These are phyloP conservation scores for Trissolcus japonicus DNA, from an alignment of 2,888 invertebrate species.

Conservation along the genomic window DNA sequence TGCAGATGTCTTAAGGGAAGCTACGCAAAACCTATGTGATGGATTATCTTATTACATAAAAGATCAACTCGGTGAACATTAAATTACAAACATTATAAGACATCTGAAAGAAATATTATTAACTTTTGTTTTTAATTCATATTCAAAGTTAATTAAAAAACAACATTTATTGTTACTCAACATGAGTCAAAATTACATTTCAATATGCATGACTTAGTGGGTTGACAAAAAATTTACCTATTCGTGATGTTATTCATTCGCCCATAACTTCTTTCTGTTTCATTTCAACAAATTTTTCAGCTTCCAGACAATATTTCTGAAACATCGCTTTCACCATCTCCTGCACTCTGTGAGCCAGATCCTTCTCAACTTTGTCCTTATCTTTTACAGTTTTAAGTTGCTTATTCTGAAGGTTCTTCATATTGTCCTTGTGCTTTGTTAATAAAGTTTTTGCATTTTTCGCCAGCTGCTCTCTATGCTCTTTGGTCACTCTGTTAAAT, in stretches of 20 bases:
- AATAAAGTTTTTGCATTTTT: slow-evolving; percentile 91
- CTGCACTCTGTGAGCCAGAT: slow-evolving; percentile 82
- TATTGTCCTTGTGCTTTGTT: slow-evolving; percentile 85
- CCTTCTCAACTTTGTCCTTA: slow-evolving; percentile 83
- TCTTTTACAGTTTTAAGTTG: slow-evolving; percentile 84
- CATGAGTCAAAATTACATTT: background rate
- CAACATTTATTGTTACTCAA: background rate
- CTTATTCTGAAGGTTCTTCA: slow-evolving; percentile 86
- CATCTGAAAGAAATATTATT: background rate
- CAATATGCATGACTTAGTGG: background rate
- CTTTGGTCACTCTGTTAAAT: slow-evolving; percentile 86
- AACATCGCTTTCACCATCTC: slow-evolving; percentile 84
- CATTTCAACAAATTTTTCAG: slow-evolving; percentile 81
- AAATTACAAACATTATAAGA: background rate
- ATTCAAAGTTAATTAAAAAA: background rate
- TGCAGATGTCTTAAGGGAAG: slow-evolving; percentile 71
- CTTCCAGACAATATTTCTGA: slow-evolving; percentile 82
- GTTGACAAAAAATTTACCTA: slow-evolving; percentile 3
- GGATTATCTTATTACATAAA: slow-evolving; percentile 70
- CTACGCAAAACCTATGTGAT: slow-evolving; percentile 72
- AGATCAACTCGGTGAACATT: slow-evolving; percentile 29
- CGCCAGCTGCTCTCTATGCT: slow-evolving; percentile 91
- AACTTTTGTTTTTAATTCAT: background rate
- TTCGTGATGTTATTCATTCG: slow-evolving; percentile 2
- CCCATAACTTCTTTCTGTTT: slow-evolving; percentile 89